Conservation (phyloP, 2,113 vertebrate species). For the Anser cygnoides region DNA sequence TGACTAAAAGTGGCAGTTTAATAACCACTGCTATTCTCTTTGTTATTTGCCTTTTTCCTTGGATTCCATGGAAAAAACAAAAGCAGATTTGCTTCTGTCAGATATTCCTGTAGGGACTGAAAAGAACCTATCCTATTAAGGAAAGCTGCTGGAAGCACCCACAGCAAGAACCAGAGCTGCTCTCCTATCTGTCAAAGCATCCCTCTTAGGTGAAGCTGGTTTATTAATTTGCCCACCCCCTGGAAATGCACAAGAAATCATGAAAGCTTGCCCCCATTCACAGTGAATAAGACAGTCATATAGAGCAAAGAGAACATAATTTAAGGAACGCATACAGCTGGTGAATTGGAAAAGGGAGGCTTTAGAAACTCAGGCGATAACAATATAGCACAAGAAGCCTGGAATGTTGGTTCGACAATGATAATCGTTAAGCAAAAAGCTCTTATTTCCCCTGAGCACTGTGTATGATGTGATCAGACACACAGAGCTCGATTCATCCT, state of each 20-base stretch:
- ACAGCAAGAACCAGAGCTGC: conserved; percentile 41
- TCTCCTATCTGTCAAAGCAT: conserved; percentile 20
- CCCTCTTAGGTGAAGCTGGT: conserved; percentile 27
- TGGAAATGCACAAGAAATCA: not conserved
- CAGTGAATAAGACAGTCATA: conserved; percentile 8
- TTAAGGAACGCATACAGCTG: conserved; percentile 20
- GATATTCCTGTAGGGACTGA: conserved; percentile 49
- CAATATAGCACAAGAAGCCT: not conserved
- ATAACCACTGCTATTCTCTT: conserved; percentile 34
- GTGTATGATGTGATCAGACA: not conserved
- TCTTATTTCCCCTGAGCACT: not conserved
- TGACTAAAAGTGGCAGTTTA: not conserved
- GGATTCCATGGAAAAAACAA: conserved; percentile 51
- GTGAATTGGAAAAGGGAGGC: not conserved
- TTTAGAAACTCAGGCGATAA: conserved; percentile 21
- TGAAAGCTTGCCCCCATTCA: conserved; percentile 56
- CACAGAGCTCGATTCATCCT: not conserved
- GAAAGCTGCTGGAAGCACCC: conserved; percentile 51
- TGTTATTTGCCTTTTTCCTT: conserved; percentile 29
- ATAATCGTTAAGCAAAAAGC: not conserved
- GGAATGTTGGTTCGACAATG: not conserved
- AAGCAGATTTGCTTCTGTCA: conserved; percentile 57
- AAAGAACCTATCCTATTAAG: conserved; percentile 42
- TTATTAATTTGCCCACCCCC: conserved; percentile 10
- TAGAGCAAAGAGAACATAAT: not conserved